Evolutionary conservation across 2,797 vertebrate genomes (phyloP).

Genomic region (Dicrostonyx torquatus): DNA sequence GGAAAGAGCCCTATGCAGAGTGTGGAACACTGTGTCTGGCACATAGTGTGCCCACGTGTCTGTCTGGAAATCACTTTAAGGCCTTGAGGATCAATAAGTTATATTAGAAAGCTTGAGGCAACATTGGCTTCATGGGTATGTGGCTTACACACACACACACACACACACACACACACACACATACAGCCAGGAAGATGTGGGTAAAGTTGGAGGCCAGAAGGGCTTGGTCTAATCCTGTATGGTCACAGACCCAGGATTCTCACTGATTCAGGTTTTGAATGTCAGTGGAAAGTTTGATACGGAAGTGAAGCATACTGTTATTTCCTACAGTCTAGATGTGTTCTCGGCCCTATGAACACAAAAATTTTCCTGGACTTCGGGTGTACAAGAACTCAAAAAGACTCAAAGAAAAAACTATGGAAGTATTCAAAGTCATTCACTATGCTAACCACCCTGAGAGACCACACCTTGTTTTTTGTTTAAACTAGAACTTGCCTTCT

Average conservation of each 20-base stretch:
- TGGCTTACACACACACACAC: background rate
- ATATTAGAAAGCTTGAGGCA: background rate
- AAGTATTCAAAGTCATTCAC: background rate
- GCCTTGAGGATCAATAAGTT: constrained; percentile 10
- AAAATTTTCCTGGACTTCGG: background rate
- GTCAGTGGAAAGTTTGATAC: background rate
- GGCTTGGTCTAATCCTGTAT: background rate
- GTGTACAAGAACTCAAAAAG: background rate
- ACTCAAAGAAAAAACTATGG: background rate
- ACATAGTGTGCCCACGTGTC: background rate
- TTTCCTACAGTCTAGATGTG: background rate
- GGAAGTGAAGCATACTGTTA: background rate
- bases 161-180: fast-evolving
- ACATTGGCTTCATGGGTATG: fast-evolving
- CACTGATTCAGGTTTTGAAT: background rate
- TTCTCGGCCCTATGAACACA: background rate
- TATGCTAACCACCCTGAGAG: background rate
- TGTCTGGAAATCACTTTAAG: constrained; percentile 1
- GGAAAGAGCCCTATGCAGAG: background rate
- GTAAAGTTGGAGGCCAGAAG: background rate
- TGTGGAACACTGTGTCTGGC: background rate
- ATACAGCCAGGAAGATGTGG: background rate
- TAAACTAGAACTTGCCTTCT: background rate
- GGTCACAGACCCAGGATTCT: background rate
- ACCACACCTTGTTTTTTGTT: background rate